Evolutionary conservation across 1,140 invertebrate genomes (phyloP).

Genomic region (Drosophila nigromelanica): DNA sequence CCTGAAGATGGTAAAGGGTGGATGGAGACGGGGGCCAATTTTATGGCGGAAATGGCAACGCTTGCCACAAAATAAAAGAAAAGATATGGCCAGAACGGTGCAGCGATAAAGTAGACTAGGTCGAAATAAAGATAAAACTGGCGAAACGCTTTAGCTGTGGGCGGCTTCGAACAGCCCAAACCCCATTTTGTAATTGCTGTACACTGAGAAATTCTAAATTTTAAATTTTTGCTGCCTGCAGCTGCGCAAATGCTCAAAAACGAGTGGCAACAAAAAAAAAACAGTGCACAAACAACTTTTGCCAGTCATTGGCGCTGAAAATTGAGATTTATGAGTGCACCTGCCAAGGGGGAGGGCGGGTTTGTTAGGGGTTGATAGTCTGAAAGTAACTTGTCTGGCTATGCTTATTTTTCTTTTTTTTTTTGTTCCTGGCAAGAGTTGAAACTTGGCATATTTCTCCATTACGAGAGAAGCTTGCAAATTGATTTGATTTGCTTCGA

Average conservation of each 20-base stretch:
- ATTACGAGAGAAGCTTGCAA: conserved; percentile 70
- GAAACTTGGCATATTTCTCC: conserved; percentile 73
- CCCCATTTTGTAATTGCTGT: conserved; percentile 64
- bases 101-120: conserved; percentile 76
- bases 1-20: conserved; percentile 2
- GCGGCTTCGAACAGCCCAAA: conserved; percentile 2
- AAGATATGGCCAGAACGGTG: conserved; percentile 60
- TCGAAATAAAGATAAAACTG: conserved; percentile 78
- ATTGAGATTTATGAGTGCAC: conserved; percentile 53
- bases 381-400: conserved; percentile 13
- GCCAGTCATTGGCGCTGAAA: conserved; percentile 46
- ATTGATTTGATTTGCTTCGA: conserved; percentile 81
- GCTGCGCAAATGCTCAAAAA: conserved; percentile 32
- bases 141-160: conserved; percentile 50
- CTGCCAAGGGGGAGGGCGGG: background rate
- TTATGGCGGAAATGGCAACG: conserved; percentile 78
- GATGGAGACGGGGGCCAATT: conserved; percentile 30
- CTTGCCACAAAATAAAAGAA: conserved; percentile 80
- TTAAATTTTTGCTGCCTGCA: conserved; percentile 53
- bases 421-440: conserved; percentile 25
- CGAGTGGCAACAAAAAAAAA: background rate
- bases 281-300: conserved; percentile 33
- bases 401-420: background rate
- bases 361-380: background rate
- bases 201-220: conserved; percentile 51